Conservation (phyloP, 2,797 vertebrate species). For the Lepus oiostolus region DNA sequence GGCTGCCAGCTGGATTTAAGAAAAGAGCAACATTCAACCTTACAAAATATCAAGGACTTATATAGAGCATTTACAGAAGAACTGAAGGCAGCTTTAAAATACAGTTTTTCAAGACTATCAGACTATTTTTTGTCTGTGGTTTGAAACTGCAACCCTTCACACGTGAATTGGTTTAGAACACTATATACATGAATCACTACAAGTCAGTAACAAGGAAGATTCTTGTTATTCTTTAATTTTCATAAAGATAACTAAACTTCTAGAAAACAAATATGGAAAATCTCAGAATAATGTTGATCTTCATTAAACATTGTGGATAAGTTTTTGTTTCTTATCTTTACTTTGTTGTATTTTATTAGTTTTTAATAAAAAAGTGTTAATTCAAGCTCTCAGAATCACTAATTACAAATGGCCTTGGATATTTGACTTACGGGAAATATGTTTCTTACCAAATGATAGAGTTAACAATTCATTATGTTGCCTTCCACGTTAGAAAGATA, state of each 20-base stretch:
- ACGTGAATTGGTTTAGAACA: constrained; percentile 8
- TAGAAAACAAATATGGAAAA: not conserved
- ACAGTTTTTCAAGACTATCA: not conserved
- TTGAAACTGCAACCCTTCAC: constrained; percentile 36
- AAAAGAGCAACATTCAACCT: constrained; percentile 49
- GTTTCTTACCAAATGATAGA: not conserved
- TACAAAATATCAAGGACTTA: constrained; percentile 51
- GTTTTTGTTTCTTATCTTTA: not conserved
- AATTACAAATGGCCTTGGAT: not conserved
- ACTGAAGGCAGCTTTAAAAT: not conserved
- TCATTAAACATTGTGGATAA: not conserved
- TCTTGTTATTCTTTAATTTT: not conserved
- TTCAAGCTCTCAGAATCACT: not conserved
- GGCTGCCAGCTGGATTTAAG: constrained; percentile 63
- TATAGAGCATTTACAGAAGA: not conserved
- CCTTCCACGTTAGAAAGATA: not conserved
- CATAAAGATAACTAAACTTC: constrained; percentile 18
- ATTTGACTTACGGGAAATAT: not conserved
- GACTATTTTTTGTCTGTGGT: not conserved
- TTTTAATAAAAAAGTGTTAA: not conserved
- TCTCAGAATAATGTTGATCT: not conserved
- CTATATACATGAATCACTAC: not conserved
- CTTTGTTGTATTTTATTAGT: not conserved
- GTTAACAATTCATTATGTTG: not conserved
- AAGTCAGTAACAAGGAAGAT: not conserved